Percentiles rank a stretch among this genome's conserved stretches.
Conservation (phyloP, 2,888 invertebrate genomes). For the Spialia ferax region DNA sequence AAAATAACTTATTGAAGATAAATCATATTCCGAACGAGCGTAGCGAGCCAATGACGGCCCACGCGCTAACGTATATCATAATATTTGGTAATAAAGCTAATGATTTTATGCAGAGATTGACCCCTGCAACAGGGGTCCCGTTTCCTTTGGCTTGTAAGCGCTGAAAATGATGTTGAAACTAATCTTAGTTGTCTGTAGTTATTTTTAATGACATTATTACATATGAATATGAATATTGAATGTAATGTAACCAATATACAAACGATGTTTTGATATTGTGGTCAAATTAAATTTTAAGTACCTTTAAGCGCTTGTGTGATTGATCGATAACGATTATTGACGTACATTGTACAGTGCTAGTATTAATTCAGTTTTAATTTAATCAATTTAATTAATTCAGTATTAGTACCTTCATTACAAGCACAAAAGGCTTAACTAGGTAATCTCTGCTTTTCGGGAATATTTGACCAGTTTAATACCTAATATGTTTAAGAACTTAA, state of each 20-base stretch:
- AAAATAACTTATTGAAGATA: constrained; percentile 4
- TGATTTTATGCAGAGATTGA: background rate
- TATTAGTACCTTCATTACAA: no score
- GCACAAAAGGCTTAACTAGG: no score
- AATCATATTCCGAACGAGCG: background rate
- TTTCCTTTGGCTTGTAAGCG: background rate
- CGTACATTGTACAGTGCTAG: no score
- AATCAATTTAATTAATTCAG: no score
- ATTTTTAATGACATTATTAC: background rate
- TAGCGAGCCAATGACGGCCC: background rate
- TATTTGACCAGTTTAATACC: no score
- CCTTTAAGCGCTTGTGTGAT: background rate
- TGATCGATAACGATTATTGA: background rate
- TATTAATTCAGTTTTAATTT: no score
- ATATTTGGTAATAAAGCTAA: constrained; percentile 2
- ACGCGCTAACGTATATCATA: constrained; percentile 1
- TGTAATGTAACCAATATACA: no score
- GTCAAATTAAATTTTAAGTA: background rate
- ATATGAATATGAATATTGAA: no score
- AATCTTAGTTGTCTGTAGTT: background rate
- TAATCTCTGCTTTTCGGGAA: no score
- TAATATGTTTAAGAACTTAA: no score
- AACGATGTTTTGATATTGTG: background rate
- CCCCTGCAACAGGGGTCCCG: no score
- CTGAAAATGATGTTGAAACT: background rate